A percentile compares a stretch with the other conserved stretches of the same genome.
phyloP scores from a whole-genome alignment of 1,140 invertebrate genomes.

The Meloidogyne hapla region DNA sequence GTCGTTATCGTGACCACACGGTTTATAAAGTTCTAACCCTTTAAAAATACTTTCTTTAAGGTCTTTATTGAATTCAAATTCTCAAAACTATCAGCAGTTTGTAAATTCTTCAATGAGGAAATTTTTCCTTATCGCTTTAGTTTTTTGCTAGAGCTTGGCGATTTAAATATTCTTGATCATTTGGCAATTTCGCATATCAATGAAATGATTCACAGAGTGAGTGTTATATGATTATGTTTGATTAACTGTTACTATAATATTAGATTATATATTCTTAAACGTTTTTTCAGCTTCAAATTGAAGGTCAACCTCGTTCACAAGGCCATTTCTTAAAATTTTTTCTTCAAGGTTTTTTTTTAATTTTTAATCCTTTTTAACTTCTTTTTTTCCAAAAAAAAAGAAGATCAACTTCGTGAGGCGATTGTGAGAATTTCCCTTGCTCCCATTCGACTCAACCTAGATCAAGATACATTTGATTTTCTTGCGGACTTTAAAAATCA shows the following conservation, averaged over 20 bases:
- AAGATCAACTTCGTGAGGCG: slow-evolving; percentile 47
- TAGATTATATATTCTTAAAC: background rate
- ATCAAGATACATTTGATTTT: slow-evolving; percentile 58
- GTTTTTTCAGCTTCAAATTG: slow-evolving; percentile 6
- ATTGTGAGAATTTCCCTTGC: slow-evolving; percentile 50
- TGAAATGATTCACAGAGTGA: slow-evolving; percentile 54
- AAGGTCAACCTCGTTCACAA: slow-evolving; percentile 25
- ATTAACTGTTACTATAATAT: too few relatives aligned
- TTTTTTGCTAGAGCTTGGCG: slow-evolving; percentile 38
- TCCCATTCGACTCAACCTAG: slow-evolving; percentile 53
- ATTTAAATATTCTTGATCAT: slow-evolving; percentile 54
- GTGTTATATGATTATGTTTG: too few relatives aligned
- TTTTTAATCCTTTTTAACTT: too few relatives aligned
- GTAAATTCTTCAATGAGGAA: slow-evolving; percentile 35
- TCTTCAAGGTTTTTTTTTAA: too few relatives aligned
- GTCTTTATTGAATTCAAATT: slow-evolving; percentile 29
- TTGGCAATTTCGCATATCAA: slow-evolving; percentile 52
- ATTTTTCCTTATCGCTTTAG: slow-evolving; percentile 37
- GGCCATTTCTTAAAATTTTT: slow-evolving; percentile 41
- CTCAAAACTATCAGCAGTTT: slow-evolving; percentile 36
- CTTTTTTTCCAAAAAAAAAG: too few relatives aligned
- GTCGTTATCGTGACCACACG: slow-evolving; percentile 49
- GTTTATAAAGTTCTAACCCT: slow-evolving; percentile 35
- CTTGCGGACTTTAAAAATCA: slow-evolving; percentile 45
- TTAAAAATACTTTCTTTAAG: slow-evolving; percentile 9